Percentiles rank a stretch among this genome's conserved stretches.
Conservation (phyloP, 2,797 vertebrate genomes). For the Crocidura indochinensis region DNA sequence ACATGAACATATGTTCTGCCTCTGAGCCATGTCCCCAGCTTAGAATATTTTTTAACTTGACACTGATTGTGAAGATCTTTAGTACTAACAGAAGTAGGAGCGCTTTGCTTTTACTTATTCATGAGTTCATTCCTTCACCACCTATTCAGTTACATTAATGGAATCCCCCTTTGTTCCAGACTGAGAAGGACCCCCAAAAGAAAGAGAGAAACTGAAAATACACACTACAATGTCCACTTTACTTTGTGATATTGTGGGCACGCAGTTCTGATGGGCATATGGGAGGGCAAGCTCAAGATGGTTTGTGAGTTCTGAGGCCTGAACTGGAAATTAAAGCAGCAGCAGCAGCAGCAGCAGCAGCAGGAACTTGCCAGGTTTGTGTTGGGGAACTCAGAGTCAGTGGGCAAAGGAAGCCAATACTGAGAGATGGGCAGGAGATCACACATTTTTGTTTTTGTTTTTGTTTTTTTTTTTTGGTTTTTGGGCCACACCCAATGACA, state of each 20-base stretch:
- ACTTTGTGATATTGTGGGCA: not conserved
- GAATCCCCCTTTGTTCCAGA: constrained; percentile 57
- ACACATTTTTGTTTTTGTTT: too few relatives aligned
- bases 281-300: not conserved
- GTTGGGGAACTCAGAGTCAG: not conserved
- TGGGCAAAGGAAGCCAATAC: not conserved
- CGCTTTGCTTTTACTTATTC: not conserved
- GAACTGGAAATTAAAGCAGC: not conserved
- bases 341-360: not conserved
- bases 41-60: not conserved
- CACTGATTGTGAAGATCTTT: not conserved
- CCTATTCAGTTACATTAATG: not conserved
- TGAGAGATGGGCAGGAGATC: not conserved
- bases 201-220: constrained; percentile 53
- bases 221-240: not conserved
- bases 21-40: too few relatives aligned
- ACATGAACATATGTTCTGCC: too few relatives aligned
- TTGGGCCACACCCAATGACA: too few relatives aligned
- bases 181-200: constrained; percentile 33
- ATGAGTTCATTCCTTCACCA: not conserved
- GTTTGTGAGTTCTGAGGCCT: not conserved
- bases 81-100: not conserved
- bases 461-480: too few relatives aligned
- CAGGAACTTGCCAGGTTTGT: not conserved
- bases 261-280: not conserved